Evolutionary conservation across 2,888 invertebrate genomes (phyloP), one percentile per base, ranked within the genome.

Genomic region (Scrobipalpa costella): DNA sequence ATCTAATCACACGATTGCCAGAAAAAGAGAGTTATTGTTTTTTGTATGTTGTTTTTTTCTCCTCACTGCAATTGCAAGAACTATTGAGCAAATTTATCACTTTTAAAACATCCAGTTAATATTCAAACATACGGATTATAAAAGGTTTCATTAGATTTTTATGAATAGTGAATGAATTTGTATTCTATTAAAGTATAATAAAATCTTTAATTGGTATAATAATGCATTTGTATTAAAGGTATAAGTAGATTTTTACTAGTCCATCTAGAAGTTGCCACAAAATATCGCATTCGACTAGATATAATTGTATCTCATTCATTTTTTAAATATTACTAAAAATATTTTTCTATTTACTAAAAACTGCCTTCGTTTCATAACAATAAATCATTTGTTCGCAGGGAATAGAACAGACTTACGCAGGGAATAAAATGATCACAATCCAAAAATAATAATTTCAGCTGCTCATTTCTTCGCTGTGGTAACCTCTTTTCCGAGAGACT

Each of bases 401-500:
- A 49, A 49, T 49, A 49, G 19, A 21, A 2, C 9, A 11, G 52
- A 52, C n/a, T 55, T 9, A 19, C n/a, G n/a, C n/a, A n/a, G n/a
- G n/a, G n/a, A n/a, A n/a, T n/a, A n/a, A n/a, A 33, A 55, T 55
- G 55, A 11, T 27, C 33, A 21, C 55, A 34, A 17, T 17, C 33
- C 38, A 59, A 44, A 59, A 59, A 40, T 36, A 59, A 63, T 55
- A 55, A 55, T 15, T n/a, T 36, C 36, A 33, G 7, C 34, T 34
- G 57, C 7, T 60, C 78, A 87, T 77, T 87, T 86, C 73, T 88
- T 89, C 63, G 77, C 77, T 57, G 78, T 74, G 49, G 71, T 78
- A 68, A 86, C 80, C 73, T 90, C 90, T 81, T 89, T 90, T 15
- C 88, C 88, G 65, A 88, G 68, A 13, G 90, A 88, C 72, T 92